Evolutionary conservation across 2,888 invertebrate species (phyloP).

Genomic region (Nephrotoma flavescens): DNA sequence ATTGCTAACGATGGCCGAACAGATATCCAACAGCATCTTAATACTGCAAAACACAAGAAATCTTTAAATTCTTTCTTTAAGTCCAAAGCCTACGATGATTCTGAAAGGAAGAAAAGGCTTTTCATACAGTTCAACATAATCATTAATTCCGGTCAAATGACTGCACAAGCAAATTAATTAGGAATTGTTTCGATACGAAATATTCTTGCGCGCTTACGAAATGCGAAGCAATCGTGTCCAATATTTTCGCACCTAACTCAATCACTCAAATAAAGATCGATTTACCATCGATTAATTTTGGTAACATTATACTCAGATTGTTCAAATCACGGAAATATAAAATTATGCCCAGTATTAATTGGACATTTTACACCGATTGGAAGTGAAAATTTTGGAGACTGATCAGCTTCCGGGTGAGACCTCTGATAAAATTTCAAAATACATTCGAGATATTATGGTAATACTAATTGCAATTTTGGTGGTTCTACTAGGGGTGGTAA

Average conservation of each 20-base stretch:
- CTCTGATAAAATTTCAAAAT: conserved; percentile 11
- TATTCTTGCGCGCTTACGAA: too few relatives aligned
- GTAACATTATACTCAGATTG: neutral
- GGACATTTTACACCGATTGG: too few relatives aligned
- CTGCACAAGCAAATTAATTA: conserved; percentile 13
- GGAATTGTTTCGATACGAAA: neutral
- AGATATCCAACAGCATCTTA: conserved; percentile 6
- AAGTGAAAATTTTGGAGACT: too few relatives aligned
- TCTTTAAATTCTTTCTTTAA: conserved; percentile 4
- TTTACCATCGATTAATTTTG: neutral
- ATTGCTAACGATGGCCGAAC: conserved; percentile 4
- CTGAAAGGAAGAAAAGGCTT: conserved; percentile 15
- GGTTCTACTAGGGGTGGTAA: too few relatives aligned
- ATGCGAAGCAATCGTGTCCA: too few relatives aligned
- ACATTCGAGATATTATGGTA: neutral
- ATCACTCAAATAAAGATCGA: neutral
- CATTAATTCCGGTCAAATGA: conserved; percentile 16
- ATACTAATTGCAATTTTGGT: too few relatives aligned
- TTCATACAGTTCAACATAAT: conserved; percentile 16
- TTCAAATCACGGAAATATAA: too few relatives aligned
- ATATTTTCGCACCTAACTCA: neutral
- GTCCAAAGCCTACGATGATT: conserved; percentile 10
- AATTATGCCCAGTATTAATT: too few relatives aligned
- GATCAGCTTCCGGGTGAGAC: conserved; percentile 8
- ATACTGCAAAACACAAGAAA: conserved; percentile 7